Base-by-base conservation (phyloP, 2,888 invertebrate species). In the Cheilosia soror region DNA sequence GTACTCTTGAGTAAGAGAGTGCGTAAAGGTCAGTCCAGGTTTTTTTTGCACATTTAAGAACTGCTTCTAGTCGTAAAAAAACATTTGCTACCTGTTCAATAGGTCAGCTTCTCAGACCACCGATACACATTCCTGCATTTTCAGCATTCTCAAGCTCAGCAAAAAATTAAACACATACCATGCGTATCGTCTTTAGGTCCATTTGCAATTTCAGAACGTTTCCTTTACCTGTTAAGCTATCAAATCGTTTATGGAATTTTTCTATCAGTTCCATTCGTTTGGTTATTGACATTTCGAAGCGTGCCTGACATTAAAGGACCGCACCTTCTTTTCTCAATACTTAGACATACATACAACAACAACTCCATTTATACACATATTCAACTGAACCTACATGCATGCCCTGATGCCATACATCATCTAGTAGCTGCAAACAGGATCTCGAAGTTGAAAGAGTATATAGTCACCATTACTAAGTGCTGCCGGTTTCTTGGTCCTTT, bases 191-290 rank as follows among this genome's bases (percentile, higher is more conserved):
- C 20, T 4, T 6, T 6, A 37, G n/a, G 58, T 73, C 72, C 73
- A 6, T 42, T 72, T 49, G 72, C 40, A 65, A 47, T 71, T 51
- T 13, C 25, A 25, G 47, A 44, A 33, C 69, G 73, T 79, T 20
- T 75, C 63, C 57, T 58, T 15, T 73, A 69, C 63, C 69, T 65
- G 79, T 40, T 15, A 80, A 44, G 65, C 55, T 84, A 75, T 80
- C 84, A 71, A 84, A 84, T 80, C 84, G 71, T 76, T 84, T 84
- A 71, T 53, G 84, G 84, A 84, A 84, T 84, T 84, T 84, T 75
- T 84, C 80, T 84, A 84, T 84, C 84, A 84, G 84, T 84, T 84
- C 65, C 31, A 65, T 71, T 80, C 80, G 84, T 84, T 84, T 79
- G 71, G 65, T 62, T 84, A 84, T 84, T 84, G 84, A 31, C 84